Conservation (phyloP, 1,140 invertebrate species). For the Pectinophora gossypiella region DNA sequence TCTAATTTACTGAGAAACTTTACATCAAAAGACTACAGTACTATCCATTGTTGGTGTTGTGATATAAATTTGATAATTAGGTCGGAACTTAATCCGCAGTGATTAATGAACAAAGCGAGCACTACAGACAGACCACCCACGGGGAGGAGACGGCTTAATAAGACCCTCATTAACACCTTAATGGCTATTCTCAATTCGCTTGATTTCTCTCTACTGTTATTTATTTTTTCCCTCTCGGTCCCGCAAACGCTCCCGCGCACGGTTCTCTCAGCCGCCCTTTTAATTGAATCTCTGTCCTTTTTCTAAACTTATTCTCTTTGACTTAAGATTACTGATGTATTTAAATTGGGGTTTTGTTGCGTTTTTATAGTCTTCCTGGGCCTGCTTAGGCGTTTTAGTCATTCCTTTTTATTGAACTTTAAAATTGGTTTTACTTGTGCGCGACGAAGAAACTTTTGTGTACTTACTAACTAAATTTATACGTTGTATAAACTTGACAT, state of each 20-base stretch:
- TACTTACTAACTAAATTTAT: too few relatives aligned
- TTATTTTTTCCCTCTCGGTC: conserved; percentile 47
- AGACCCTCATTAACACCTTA: conserved; percentile 72
- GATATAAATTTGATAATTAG: conserved; percentile 58
- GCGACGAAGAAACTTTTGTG: conserved; percentile 1
- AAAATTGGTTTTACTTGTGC: conserved; percentile 56
- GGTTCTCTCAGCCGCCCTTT: conserved; percentile 37
- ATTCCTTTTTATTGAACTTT: conserved; percentile 40
- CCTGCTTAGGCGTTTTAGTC: conserved; percentile 22
- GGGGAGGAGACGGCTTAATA: conserved; percentile 68
- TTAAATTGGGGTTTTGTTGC: conserved; percentile 66
- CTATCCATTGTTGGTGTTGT: conserved; percentile 23
- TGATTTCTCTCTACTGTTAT: conserved; percentile 60
- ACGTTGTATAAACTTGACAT: too few relatives aligned
- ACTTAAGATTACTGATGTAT: conserved; percentile 70
- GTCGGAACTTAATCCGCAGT: conserved; percentile 45
- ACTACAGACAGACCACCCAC: conserved; percentile 59
- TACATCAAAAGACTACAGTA: too few relatives aligned
- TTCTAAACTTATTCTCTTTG: conserved; percentile 67
- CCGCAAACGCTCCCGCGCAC: conserved; percentile 21
- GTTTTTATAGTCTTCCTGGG: conserved; percentile 44
- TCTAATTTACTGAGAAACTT: too few relatives aligned
- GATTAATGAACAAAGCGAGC: conserved; percentile 62
- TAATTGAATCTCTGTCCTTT: conserved; percentile 63
- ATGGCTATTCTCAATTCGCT: conserved; percentile 69